Evolutionary conservation across 2,888 invertebrate species (phyloP).

Genomic region (Napeogenes sylphis): DNA sequence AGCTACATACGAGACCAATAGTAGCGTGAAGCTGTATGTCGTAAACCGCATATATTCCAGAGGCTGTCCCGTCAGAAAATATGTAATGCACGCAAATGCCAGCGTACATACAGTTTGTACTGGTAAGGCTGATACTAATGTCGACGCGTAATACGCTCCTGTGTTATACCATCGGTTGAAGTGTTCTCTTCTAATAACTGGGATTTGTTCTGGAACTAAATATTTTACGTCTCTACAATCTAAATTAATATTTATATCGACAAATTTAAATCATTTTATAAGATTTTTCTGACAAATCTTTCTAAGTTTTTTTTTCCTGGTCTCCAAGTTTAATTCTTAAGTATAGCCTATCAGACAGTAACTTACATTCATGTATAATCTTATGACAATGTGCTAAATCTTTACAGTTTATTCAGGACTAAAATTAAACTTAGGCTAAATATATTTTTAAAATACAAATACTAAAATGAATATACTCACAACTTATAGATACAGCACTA

Average conservation of each 20-base stretch:
- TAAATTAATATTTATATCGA: no score
- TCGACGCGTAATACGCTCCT: constrained; percentile 88
- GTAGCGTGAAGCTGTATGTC: constrained; percentile 83
- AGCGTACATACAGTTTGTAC: constrained; percentile 87
- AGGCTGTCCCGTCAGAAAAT: constrained; percentile 92
- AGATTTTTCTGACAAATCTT: no score
- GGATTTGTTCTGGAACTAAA: constrained; percentile 90
- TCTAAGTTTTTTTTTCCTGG: no score
- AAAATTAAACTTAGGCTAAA: no score
- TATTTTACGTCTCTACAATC: neutral
- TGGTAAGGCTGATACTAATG: constrained; percentile 88
- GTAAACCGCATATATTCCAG: constrained; percentile 83
- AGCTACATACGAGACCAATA: constrained; percentile 88
- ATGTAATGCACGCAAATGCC: constrained; percentile 86
- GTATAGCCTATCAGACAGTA: no score
- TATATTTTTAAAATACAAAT: neutral
- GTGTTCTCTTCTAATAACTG: constrained; percentile 88
- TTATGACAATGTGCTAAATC: no score
- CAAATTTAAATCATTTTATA: no score
- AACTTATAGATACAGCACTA: constrained; percentile 89
- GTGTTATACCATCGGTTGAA: constrained; percentile 94
- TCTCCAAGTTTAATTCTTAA: no score
- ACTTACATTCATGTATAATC: no score
- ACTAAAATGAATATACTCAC: constrained; percentile 19
- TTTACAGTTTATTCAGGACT: no score